These are phyloP conservation scores for Coracopsis vasa DNA, from an alignment of 2,113 vertebrate species.

Conservation along the genomic window DNA sequence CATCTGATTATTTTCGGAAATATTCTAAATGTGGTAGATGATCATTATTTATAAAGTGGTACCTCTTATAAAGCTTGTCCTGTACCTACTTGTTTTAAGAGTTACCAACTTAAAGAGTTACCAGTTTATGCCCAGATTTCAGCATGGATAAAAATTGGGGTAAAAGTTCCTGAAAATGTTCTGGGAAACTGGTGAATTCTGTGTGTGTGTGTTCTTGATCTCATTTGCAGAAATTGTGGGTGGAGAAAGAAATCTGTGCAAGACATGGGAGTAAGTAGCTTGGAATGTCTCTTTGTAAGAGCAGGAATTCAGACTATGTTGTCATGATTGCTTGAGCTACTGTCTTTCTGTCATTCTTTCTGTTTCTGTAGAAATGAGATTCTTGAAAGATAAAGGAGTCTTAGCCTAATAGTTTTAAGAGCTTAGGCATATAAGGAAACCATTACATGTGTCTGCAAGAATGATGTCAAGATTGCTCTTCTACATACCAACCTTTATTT, in stretches of 20 bases:
- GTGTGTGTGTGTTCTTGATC: not conserved
- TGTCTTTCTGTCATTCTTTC: not conserved
- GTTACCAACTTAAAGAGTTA: not conserved
- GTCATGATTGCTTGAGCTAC: not conserved
- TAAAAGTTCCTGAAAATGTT: not conserved
- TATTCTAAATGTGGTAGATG: not conserved
- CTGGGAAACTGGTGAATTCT: not conserved
- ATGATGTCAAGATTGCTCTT: not conserved
- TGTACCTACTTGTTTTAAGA: not conserved
- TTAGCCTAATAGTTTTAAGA: not conserved
- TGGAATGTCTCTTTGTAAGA: not conserved
- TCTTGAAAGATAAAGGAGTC: not conserved
- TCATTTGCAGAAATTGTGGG: not conserved
- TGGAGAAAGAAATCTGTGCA: not conserved
- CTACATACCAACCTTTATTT: not conserved
- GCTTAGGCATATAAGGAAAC: not conserved
- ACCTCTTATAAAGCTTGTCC: not conserved
- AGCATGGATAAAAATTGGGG: accelerated
- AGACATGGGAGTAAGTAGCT: not conserved
- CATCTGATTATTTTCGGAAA: not conserved
- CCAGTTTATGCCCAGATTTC: not conserved
- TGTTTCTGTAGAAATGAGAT: not conserved
- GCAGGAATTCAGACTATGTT: not conserved
- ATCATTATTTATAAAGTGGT: not conserved
- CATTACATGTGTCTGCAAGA: not conserved